Conservation (phyloP, 92 coral and sea anemone genomes). For the Epizoanthus illoricatus region DNA sequence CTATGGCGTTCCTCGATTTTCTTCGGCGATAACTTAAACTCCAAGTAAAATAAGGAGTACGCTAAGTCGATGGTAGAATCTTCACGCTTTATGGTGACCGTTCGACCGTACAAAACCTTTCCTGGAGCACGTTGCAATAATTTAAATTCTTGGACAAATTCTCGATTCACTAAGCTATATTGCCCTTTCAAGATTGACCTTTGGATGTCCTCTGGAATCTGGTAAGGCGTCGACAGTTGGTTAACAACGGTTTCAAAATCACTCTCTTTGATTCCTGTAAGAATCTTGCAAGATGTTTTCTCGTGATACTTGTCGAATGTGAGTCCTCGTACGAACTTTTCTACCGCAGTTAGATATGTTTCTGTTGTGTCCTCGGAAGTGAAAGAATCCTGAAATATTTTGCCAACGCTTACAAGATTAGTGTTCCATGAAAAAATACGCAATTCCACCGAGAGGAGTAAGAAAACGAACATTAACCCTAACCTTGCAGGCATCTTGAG, state of each 20-base stretch:
- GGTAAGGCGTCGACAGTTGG: conserved; percentile 32
- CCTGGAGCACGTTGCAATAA: conserved; percentile 32
- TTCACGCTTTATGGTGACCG: no score
- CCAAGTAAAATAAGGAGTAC: no score
- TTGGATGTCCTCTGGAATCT: conserved; percentile 11
- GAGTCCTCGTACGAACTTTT: conserved; percentile 26
- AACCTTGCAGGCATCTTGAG: no score
- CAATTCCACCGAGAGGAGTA: no score
- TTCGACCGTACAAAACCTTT: no score
- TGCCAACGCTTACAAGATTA: not conserved
- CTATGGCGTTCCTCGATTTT: conserved; percentile 15
- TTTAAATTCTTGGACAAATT: conserved; percentile 35
- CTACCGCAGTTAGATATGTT: conserved; percentile 34
- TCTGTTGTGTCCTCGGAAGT: conserved; percentile 25
- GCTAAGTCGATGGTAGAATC: no score
- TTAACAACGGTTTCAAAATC: conserved; percentile 42
- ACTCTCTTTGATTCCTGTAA: conserved; percentile 20
- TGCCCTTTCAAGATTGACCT: conserved; percentile 39
- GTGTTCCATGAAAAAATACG: no score
- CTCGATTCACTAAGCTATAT: conserved; percentile 3
- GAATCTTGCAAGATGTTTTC: conserved; percentile 32
- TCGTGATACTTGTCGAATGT: conserved; percentile 47
- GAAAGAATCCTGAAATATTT: not conserved
- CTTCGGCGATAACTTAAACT: no score
- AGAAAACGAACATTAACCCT: no score